These are phyloP conservation scores for Lepus americanus DNA, from an alignment of 2,113 vertebrate species.

Conservation along the genomic window DNA sequence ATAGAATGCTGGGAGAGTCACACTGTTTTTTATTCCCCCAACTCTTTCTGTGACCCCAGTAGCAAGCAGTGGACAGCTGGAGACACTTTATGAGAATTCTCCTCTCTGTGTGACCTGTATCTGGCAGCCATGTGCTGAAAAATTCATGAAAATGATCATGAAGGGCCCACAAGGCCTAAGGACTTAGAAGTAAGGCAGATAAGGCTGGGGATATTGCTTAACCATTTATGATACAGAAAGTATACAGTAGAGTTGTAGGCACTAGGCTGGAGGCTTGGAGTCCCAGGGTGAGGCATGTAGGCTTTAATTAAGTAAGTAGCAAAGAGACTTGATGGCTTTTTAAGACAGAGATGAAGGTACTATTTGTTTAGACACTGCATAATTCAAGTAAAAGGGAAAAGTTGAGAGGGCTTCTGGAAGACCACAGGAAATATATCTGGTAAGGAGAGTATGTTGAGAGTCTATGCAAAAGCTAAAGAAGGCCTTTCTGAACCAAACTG, in stretches of 20 bases:
- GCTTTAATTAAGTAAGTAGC: background rate
- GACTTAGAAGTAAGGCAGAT: background rate
- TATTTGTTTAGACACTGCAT: background rate
- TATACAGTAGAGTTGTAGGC: too few relatives aligned
- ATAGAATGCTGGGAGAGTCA: background rate
- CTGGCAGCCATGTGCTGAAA: background rate
- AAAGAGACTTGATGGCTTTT: background rate
- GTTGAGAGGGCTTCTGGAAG: background rate
- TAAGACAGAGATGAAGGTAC: background rate
- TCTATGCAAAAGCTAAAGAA: too few relatives aligned
- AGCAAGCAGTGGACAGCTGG: background rate
- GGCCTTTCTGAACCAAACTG: background rate
- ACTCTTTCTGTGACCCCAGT: background rate
- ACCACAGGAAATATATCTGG: background rate
- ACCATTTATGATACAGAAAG: background rate
- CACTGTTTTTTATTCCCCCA: background rate
- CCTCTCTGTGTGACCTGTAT: background rate
- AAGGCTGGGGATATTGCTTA: background rate
- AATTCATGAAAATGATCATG: background rate
- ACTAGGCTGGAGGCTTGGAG: background rate
- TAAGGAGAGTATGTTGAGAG: background rate
- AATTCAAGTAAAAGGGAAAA: background rate
- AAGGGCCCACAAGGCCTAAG: background rate
- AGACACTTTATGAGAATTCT: background rate
- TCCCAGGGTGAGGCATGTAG: background rate